A percentile compares a stretch with the other conserved stretches of the same genome.
Conservation (phyloP, 2,797 vertebrate genomes). For the Coccyzus lansbergi region DNA sequence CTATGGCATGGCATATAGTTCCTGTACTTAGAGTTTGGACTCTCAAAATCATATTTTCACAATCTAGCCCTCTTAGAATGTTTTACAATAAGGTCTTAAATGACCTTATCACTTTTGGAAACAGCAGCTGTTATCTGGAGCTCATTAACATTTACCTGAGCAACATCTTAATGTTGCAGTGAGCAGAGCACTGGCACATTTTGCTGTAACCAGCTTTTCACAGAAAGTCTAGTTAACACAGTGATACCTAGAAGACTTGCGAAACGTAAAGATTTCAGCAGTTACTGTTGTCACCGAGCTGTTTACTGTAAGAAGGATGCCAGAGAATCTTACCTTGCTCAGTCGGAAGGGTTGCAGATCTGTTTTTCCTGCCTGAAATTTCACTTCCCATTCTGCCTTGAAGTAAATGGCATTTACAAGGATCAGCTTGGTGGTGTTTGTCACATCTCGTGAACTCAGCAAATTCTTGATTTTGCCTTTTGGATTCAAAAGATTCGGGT, state of each 20-base stretch:
- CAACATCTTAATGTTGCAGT: neutral
- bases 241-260: neutral
- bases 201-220: neutral
- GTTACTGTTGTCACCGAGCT: neutral
- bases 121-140: neutral
- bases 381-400: conserved; percentile 87
- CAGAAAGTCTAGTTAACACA: neutral
- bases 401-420: conserved; percentile 93
- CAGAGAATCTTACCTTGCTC: conserved; percentile 73
- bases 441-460: conserved; percentile 66
- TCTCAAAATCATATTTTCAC: neutral
- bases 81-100: neutral
- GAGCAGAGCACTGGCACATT: neutral
- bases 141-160: neutral
- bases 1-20: neutral
- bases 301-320: neutral
- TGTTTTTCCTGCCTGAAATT: conserved; percentile 79
- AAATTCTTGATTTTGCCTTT: conserved; percentile 90
- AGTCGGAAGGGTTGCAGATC: conserved; percentile 81
- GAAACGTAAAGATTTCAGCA: neutral
- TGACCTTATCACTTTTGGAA: neutral
- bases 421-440: conserved; percentile 71
- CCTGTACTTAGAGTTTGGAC: neutral
- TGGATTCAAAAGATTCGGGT: neutral
- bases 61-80: neutral